A percentile compares a stretch with the other conserved stretches of the same genome.
Evolutionary conservation across 2,888 invertebrate species (phyloP).

Genomic region (Hololepta plana): DNA sequence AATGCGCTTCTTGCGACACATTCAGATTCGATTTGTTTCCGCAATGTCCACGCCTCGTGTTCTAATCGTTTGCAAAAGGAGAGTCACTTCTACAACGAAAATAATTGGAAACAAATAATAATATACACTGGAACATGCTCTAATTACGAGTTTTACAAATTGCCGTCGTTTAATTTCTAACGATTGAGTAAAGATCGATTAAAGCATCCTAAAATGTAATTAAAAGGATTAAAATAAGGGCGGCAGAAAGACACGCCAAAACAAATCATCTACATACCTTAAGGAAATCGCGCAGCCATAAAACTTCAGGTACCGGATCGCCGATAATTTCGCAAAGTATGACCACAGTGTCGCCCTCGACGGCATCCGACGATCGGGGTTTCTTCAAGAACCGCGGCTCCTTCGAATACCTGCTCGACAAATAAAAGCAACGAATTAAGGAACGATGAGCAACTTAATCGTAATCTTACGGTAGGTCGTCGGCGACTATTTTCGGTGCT

Average conservation of each 20-base stretch:
- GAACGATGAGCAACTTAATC: neutral
- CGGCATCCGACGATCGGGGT: conserved; percentile 63
- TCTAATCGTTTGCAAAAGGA: too few species aligned
- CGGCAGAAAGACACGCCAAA: conserved; percentile 2
- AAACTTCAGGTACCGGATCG: conserved; percentile 73
- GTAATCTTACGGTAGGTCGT: conserved; percentile 28
- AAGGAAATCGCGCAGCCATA: conserved; percentile 74
- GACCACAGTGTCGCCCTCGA: conserved; percentile 71
- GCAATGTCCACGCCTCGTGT: too few species aligned
- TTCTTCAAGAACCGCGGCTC: conserved; percentile 71
- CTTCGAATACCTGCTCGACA: conserved; percentile 38
- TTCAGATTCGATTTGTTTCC: too few species aligned
- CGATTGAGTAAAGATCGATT: neutral
- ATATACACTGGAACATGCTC: too few species aligned
- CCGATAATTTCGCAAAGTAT: conserved; percentile 79
- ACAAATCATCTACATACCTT: conserved; percentile 39
- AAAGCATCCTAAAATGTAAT: too few species aligned
- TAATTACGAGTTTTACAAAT: too few species aligned
- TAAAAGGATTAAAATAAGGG: too few species aligned
- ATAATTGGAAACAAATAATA: too few species aligned
- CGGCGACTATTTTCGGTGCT: conserved; percentile 4
- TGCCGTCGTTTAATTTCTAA: neutral
- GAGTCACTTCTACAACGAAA: too few species aligned
- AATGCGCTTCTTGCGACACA: too few species aligned
- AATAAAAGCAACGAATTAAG: neutral